phyloP scores from a whole-genome alignment of 2,113 vertebrate genomes.

The Gobius niger region DNA sequence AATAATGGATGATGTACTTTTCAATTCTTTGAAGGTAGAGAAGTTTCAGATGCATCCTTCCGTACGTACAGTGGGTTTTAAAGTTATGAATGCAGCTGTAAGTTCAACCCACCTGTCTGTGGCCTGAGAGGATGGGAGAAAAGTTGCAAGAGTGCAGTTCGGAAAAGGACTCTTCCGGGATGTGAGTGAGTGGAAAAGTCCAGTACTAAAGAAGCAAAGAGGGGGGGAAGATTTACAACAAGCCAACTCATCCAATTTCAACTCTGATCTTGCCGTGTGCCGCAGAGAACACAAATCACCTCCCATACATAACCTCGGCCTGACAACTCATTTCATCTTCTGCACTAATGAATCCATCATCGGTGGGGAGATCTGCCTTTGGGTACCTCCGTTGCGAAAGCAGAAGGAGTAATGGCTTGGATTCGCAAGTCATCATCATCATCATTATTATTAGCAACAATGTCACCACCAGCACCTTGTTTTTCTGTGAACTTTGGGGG shows the following conservation, averaged over 20 bases:
- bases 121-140: conserved; percentile 44
- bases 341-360: conserved; percentile 70
- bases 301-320: conserved; percentile 58
- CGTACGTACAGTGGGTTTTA: too few species aligned
- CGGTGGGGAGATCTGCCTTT: conserved; percentile 46
- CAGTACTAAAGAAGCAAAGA: conserved; percentile 42
- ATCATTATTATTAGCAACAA: conserved; percentile 33
- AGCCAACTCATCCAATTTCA: conserved; percentile 33
- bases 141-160: conserved; percentile 24
- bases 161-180: conserved; percentile 39
- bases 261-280: conserved; percentile 45
- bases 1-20: conserved; percentile 47
- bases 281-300: conserved; percentile 68
- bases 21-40: conserved; percentile 41
- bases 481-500: conserved; percentile 16
- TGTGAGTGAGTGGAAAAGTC: conserved; percentile 28
- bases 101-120: conserved; percentile 71
- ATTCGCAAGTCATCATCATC: conserved; percentile 56
- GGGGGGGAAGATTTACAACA: conserved; percentile 51
- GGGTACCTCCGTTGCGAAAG: conserved; percentile 45
- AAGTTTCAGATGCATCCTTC: conserved; percentile 16
- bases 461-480: conserved; percentile 25
- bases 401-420: conserved; percentile 57
- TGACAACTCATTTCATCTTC: conserved; percentile 73
- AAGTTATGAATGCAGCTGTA: too few species aligned